Percentiles rank a stretch among this genome's conserved stretches.
These are phyloP conservation scores for Ptychoptera albimana DNA, from an alignment of 2,888 invertebrate species.

Conservation along the genomic window DNA sequence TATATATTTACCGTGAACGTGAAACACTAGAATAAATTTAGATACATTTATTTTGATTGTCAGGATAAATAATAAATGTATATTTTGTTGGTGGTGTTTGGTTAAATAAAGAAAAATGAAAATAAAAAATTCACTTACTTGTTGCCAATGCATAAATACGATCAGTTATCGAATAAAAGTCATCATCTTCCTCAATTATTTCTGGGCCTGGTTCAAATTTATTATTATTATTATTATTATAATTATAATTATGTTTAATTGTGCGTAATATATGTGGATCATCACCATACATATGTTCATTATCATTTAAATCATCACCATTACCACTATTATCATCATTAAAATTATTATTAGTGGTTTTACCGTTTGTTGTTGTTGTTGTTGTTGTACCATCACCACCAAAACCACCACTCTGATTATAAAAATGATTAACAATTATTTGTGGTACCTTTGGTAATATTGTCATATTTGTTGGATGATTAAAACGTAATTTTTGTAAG, in stretches of 20 bases:
- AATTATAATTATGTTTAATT: constrained; percentile 1
- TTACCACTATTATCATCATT: neutral
- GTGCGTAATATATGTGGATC: constrained; percentile 12
- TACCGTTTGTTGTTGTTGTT: neutral
- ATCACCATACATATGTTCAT: constrained; percentile 10
- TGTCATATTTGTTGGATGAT: constrained; percentile 46
- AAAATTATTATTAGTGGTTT: neutral
- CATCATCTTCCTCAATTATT: constrained; percentile 8
- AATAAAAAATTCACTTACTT: constrained; percentile 15
- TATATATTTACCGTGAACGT: no score
- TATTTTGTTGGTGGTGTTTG: no score
- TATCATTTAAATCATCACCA: neutral
- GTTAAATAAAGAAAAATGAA: no score
- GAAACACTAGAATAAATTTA: no score
- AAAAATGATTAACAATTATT: constrained; percentile 34
- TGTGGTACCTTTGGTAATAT: constrained; percentile 40
- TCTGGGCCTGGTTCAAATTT: neutral
- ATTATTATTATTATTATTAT: neutral
- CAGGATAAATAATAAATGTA: no score
- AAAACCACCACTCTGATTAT: constrained; percentile 11
- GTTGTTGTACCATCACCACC: neutral
- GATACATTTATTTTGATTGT: no score
- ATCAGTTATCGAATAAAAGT: constrained; percentile 21
- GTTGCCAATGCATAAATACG: constrained; percentile 27
- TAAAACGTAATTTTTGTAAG: constrained; percentile 43